Evolutionary conservation across 2,888 invertebrate species (phyloP).

Genomic region (Invenusta paracnida): DNA sequence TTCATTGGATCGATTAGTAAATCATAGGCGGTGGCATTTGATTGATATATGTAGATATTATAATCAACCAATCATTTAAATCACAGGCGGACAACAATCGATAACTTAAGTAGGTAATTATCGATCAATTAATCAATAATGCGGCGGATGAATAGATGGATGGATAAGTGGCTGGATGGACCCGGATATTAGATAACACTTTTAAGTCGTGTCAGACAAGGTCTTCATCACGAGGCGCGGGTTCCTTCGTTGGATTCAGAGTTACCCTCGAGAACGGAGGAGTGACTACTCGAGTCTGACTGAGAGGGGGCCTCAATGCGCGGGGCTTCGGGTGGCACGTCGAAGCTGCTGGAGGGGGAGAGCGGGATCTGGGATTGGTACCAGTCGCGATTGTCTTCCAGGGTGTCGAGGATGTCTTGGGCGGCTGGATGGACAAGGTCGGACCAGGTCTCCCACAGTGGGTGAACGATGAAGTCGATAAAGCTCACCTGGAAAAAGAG

Average conservation of each 20-base stretch:
- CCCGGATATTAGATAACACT: too few relatives aligned
- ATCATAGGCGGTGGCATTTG: too few relatives aligned
- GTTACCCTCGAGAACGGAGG: not conserved
- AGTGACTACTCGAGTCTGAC: not conserved
- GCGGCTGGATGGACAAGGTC: conserved; percentile 98
- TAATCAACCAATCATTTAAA: too few relatives aligned
- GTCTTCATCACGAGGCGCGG: too few relatives aligned
- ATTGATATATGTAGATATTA: too few relatives aligned
- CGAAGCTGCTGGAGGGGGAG: conserved; percentile 16
- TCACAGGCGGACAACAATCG: too few relatives aligned
- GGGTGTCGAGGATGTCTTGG: conserved; percentile 89
- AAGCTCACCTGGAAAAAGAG: conserved; percentile 82
- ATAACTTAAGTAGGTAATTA: too few relatives aligned
- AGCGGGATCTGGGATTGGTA: conserved; percentile 67
- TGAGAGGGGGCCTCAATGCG: not conserved
- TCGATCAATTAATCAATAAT: too few relatives aligned
- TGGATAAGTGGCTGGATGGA: too few relatives aligned
- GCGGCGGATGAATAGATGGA: too few relatives aligned
- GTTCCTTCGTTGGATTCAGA: not conserved
- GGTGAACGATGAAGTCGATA: conserved; percentile 98
- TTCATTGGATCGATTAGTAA: too few relatives aligned
- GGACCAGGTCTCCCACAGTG: conserved; percentile 99
- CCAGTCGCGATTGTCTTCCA: conserved; percentile 97
- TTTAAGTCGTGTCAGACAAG: too few relatives aligned
- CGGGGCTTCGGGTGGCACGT: not conserved